phyloP scores from a whole-genome alignment of 2,113 vertebrate species.

The Eonycteris spelaea region DNA sequence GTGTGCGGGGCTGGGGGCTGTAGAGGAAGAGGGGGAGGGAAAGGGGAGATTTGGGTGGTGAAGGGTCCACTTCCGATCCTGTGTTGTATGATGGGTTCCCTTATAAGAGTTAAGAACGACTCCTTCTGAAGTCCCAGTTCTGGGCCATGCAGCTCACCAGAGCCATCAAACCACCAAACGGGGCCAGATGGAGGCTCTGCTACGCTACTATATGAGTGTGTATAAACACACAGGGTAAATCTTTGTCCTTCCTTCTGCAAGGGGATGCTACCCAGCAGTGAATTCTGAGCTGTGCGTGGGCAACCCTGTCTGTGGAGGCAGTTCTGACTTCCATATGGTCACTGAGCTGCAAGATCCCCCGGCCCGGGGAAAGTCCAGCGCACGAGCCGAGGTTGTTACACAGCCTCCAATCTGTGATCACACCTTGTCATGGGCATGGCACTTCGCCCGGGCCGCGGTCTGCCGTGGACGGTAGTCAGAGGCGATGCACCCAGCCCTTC shows the following conservation, averaged over 20 bases:
- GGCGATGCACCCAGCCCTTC: too few relatives aligned
- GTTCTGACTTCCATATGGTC: neutral
- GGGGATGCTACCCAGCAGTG: too few relatives aligned
- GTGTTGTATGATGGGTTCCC: neutral
- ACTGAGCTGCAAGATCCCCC: neutral
- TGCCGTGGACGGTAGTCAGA: neutral
- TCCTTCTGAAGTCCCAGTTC: neutral
- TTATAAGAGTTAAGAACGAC: neutral
- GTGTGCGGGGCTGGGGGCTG: accelerated
- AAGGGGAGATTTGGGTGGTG: neutral
- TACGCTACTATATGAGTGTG: neutral
- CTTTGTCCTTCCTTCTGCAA: neutral
- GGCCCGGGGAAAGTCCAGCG: neutral
- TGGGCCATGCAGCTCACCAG: neutral
- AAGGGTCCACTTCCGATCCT: neutral
- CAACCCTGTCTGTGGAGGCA: neutral
- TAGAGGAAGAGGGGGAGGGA: neutral
- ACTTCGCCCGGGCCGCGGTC: neutral
- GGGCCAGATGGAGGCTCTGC: neutral
- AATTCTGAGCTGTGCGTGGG: neutral
- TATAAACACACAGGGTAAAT: neutral
- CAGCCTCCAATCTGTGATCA: neutral
- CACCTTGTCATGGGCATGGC: too few relatives aligned
- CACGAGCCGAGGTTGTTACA: accelerated
- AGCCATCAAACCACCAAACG: neutral